A percentile compares a stretch with the other conserved stretches of the same genome.
Evolutionary conservation across 2,888 invertebrate genomes (phyloP).

Genomic region (Microctonus brassicae): DNA sequence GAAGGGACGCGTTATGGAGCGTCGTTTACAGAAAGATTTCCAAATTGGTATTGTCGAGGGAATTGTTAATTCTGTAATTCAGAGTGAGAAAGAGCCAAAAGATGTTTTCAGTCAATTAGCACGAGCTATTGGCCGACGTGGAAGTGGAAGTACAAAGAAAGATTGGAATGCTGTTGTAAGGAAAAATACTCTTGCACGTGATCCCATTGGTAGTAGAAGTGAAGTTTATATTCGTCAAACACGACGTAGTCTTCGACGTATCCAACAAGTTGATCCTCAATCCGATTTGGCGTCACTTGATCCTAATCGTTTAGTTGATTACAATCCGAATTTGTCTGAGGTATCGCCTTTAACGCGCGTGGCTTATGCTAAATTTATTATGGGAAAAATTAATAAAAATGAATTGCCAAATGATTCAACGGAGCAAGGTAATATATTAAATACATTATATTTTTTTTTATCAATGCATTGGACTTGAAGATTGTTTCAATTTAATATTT

Average conservation of each 20-base stretch:
- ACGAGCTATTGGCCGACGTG: slow-evolving; percentile 80
- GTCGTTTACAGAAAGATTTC: slow-evolving; percentile 89
- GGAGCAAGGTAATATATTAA: not conserved
- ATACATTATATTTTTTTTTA: no score
- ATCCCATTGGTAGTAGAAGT: slow-evolving; percentile 85
- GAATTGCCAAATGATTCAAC: slow-evolving; percentile 33
- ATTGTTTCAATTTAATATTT: not conserved
- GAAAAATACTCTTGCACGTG: slow-evolving; percentile 76
- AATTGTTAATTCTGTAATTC: slow-evolving; percentile 81
- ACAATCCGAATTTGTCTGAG: slow-evolving; percentile 83
- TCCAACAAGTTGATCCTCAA: slow-evolving; percentile 78
- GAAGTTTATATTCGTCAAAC: slow-evolving; percentile 77
- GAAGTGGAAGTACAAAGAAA: slow-evolving; percentile 74
- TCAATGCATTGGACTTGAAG: no score
- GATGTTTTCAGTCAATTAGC: slow-evolving; percentile 89
- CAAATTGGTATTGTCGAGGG: slow-evolving; percentile 91
- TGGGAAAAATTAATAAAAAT: slow-evolving; percentile 75
- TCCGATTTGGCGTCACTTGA: slow-evolving; percentile 77
- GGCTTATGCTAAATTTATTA: slow-evolving; percentile 91
- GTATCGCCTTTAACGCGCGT: slow-evolving; percentile 84
- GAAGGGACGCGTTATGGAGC: slow-evolving; percentile 88
- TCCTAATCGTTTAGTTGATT: slow-evolving; percentile 82
- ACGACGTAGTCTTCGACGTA: slow-evolving; percentile 80
- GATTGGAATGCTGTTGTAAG: slow-evolving; percentile 90
- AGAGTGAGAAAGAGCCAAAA: slow-evolving; percentile 77